Conservation (phyloP, 1,140 invertebrate species). For the Leptonema lineaticorne region DNA sequence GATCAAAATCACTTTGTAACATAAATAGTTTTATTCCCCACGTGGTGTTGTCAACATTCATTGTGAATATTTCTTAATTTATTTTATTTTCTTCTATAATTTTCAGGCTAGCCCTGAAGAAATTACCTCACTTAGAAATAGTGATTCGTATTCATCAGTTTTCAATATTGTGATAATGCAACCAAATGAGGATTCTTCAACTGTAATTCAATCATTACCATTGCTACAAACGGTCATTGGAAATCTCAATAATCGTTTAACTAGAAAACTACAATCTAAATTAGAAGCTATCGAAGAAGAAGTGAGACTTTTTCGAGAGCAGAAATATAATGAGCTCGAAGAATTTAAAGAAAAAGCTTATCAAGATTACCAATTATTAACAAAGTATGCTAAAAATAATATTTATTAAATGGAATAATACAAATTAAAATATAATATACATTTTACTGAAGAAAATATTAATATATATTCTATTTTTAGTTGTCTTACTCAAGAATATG, state of each 20-base stretch:
- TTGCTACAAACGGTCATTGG: conserved; percentile 46
- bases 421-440: neutral
- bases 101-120: conserved; percentile 50
- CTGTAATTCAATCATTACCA: conserved; percentile 42
- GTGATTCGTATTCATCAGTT: conserved; percentile 51
- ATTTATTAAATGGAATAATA: neutral
- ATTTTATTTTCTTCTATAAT: neutral
- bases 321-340: conserved; percentile 55
- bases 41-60: neutral
- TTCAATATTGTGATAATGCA: conserved; percentile 53
- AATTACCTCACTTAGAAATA: conserved; percentile 49
- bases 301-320: conserved; percentile 53
- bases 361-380: conserved; percentile 54
- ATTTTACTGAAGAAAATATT: conserved; percentile 1
- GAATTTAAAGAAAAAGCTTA: conserved; percentile 53
- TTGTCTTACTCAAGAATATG: conserved; percentile 16
- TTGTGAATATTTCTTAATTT: too few species aligned
- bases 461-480: conserved; percentile 17
- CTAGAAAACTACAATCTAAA: conserved; percentile 47
- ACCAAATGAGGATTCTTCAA: conserved; percentile 46
- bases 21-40: neutral
- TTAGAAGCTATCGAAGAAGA: conserved; percentile 52
- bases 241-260: conserved; percentile 50
- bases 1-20: conserved; percentile 11
- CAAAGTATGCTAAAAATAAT: conserved; percentile 49